Evolutionary conservation across 2,113 vertebrate genomes (phyloP), one percentile per base, ranked within the genome.

Genomic region (Eretmochelys imbricata): DNA sequence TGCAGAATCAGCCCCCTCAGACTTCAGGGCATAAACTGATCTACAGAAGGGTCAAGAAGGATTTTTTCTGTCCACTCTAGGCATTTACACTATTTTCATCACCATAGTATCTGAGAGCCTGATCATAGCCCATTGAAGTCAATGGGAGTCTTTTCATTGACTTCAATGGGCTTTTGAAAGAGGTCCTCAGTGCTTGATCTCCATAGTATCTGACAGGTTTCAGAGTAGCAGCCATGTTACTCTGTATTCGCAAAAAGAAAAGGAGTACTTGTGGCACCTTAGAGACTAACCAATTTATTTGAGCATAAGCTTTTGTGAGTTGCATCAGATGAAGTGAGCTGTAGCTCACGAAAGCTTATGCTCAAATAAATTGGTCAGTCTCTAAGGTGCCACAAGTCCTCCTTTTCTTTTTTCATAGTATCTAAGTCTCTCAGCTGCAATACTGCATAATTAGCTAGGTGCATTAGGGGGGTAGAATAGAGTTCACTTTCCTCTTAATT

Each of bases 401-500:
- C 42, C 42, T 42, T 42, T 42, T 42, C 42, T 42, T 42, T 42
- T 42, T 42, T 42, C 29, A 46, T 78, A 42, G 72, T 79, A 38
- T 38, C 80, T 55, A 17, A 75, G 82, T 59, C 84, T 31, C 75
- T 80, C 62, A 4, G 51, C 62, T 84, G 16, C 29, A 86, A 82
- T 48, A 72, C 0, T 84, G 69, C 83, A 87, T 84, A 91, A 87
- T 79, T 89, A 84, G n/a, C 54, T 85, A 1, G 4, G 27, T 31
- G 16, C 24, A 79, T 79, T 86, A 81, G 22, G 24, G 62, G 76
- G 20, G 24, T 46, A 88, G 27, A 42, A 24, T 82, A 1, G 0
- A 69, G 84, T 91, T 90, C 62, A 5, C 6, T 87, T 86, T 95
- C 89, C 91, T 94, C 91, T 85, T 62, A 48, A 93, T 59, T 80